Evolutionary conservation across 2,113 vertebrate genomes (phyloP), one percentile per base, ranked within the genome.

Genomic region (Anser brachyrhynchus): DNA sequence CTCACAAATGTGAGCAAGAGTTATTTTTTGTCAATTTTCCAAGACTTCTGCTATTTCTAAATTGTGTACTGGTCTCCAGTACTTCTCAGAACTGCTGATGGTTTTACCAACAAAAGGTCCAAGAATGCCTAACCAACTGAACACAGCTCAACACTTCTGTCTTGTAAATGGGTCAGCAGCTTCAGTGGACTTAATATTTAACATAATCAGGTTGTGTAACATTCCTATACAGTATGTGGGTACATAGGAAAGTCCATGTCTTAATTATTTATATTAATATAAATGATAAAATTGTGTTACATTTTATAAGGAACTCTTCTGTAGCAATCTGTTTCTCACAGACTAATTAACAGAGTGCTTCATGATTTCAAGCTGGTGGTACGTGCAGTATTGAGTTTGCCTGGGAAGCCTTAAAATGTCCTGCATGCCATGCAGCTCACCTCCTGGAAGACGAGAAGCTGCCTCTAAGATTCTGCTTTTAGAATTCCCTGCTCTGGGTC

Each of bases 21-120:
- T n/a, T n/a, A 16, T 61, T 88, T 51, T 64, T 64, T 39, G 35
- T 39, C 61, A 39, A n/a, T 62, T 26, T 62, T 39, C 26, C n/a
- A 51, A 31, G 22, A 23, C 23, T 52, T 83, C 11, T 44, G 9
- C 21, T 23, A 7, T 66, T 83, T 83, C 31, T 87, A 31, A 65
- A 0, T 11, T 85, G 3, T 17, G 2, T n/a, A 41, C 16, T 67
- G 6, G 33, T 62, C n/a, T 54, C 15, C 35, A 62, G 0, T 46
- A 3, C 31, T 39, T 21, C n/a, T 73, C 2, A 0, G 20, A 57
- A 70, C 33, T 77, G 11, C 9, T 58, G 35, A 35, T 37, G 11
- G 33, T 77, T 80, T 77, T 26, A 61, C 51, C 37, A 44, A 44
- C 29, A 13, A 61, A 37, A 86, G 71, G 16, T 82, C 49, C 11